A percentile compares a stretch with the other conserved stretches of the same genome.
phyloP scores from a whole-genome alignment of 2,797 vertebrate species.

The Epinephelus malabaricus region DNA sequence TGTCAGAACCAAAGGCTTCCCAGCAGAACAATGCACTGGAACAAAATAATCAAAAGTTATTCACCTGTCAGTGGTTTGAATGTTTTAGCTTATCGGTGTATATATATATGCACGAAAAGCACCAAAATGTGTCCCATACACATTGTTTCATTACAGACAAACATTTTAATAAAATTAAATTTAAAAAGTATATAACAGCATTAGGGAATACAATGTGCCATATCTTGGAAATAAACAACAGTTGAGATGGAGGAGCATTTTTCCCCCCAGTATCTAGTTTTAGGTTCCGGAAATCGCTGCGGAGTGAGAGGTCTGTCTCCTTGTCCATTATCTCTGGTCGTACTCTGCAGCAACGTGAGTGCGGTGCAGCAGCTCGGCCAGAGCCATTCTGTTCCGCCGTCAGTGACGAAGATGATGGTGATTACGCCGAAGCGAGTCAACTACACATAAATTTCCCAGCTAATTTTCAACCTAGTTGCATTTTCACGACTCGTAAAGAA shows the following conservation, averaged over 20 bases:
- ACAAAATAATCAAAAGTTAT: too few species aligned
- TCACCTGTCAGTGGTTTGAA: too few species aligned
- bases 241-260: background rate
- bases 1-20: too few species aligned
- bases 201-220: too few species aligned
- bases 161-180: too few species aligned
- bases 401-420: constrained; percentile 76
- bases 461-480: background rate
- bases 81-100: too few species aligned
- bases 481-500: background rate
- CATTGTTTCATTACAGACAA: too few species aligned
- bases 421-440: constrained; percentile 46
- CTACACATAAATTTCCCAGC: constrained; percentile 50
- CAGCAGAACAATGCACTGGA: too few species aligned
- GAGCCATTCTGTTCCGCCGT: constrained; percentile 70
- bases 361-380: constrained; percentile 45
- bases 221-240: too few species aligned
- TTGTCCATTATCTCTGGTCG: constrained; percentile 22
- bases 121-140: too few species aligned
- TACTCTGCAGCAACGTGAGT: constrained; percentile 70
- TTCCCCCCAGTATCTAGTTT: background rate
- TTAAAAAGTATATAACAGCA: too few species aligned
- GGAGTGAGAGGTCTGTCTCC: constrained; percentile 43
- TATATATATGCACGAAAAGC: background rate
- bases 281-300: background rate